Conservation (phyloP, 30 jellyfish, hydroid and myxozoan species). For the Euphysa ruthae region DNA sequence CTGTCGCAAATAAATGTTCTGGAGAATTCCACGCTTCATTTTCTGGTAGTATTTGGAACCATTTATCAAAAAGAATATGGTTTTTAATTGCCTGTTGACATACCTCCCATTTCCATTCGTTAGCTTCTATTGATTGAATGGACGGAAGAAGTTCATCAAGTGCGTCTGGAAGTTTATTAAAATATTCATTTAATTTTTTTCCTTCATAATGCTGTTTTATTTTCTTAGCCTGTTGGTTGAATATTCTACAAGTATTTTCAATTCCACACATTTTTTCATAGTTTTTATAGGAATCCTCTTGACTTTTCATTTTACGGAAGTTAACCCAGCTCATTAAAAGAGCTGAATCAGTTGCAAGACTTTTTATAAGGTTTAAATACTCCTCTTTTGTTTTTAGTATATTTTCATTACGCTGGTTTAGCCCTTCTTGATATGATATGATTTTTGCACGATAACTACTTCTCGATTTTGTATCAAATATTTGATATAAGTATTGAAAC, state of each 20-base stretch:
- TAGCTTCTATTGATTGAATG: slow-evolving; percentile 65
- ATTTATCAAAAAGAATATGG: slow-evolving; percentile 64
- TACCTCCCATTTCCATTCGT: slow-evolving; percentile 94
- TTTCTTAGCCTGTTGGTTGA: slow-evolving; percentile 74
- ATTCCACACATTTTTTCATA: slow-evolving; percentile 60
- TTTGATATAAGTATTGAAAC: slow-evolving; percentile 58
- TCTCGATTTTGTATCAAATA: slow-evolving; percentile 59
- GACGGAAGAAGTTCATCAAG: slow-evolving; percentile 90
- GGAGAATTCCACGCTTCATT: slow-evolving; percentile 84
- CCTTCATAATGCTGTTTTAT: slow-evolving; percentile 83
- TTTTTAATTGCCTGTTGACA: slow-evolving; percentile 85
- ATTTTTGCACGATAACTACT: slow-evolving; percentile 64
- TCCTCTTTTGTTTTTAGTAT: slow-evolving; percentile 42
- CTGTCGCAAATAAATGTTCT: slow-evolving; percentile 56
- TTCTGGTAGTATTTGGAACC: slow-evolving; percentile 63
- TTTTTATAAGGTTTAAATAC: slow-evolving; percentile 54
- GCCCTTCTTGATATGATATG: slow-evolving; percentile 63
- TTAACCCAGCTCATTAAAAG: slow-evolving; percentile 74
- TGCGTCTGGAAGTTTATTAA: slow-evolving; percentile 85
- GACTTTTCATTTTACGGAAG: slow-evolving; percentile 31
- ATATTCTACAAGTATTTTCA: slow-evolving; percentile 60
- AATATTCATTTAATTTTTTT: slow-evolving; percentile 61
- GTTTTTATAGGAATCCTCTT: slow-evolving; percentile 36
- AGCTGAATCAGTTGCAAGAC: slow-evolving; percentile 59
- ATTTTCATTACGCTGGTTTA: slow-evolving; percentile 33